Conservation (phyloP, 2,113 vertebrate species). For the Haplochromis burtoni region DNA sequence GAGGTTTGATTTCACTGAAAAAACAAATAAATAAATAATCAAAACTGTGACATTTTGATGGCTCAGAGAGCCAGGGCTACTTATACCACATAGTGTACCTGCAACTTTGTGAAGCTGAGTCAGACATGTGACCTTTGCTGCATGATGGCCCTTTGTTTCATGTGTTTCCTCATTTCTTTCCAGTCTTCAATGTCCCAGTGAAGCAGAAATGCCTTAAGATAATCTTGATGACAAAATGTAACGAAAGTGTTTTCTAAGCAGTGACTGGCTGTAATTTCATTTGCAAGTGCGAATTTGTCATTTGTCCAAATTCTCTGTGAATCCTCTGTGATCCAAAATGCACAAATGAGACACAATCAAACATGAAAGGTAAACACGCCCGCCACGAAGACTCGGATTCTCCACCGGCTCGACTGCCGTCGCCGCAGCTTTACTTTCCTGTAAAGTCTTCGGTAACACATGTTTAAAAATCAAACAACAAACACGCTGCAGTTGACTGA, state of each 20-base stretch:
- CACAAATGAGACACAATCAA: background rate
- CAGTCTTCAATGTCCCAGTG: background rate
- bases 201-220: constrained; percentile 29
- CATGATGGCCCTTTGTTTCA: background rate
- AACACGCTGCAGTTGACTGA: constrained; percentile 15
- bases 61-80: background rate
- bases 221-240: background rate
- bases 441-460: background rate
- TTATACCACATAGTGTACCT: background rate
- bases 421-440: background rate
- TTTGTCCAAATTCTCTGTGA: background rate
- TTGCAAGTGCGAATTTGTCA: background rate
- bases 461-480: constrained; percentile 13
- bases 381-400: background rate
- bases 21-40: background rate
- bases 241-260: background rate
- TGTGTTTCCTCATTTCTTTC: background rate
- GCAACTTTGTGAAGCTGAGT: background rate
- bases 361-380: background rate
- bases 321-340: background rate
- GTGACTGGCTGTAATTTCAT: background rate
- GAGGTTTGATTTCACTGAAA: background rate
- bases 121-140: background rate
- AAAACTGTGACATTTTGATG: background rate
- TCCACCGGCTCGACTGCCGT: background rate